These are phyloP conservation scores for Salvator merianae DNA, from an alignment of 2,113 vertebrate species.

Conservation along the genomic window DNA sequence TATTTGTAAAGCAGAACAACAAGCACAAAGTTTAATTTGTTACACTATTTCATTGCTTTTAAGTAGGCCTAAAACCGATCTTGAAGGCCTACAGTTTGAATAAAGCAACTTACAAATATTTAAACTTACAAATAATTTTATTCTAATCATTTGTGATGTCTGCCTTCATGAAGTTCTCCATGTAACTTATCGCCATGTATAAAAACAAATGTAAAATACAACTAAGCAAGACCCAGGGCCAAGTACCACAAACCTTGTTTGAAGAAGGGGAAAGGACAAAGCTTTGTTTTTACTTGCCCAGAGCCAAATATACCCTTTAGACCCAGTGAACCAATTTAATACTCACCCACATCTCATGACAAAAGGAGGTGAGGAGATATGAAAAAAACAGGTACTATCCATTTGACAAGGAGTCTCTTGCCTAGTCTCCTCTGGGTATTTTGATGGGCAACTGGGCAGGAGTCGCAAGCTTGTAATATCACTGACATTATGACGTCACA, in stretches of 20 bases:
- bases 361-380: not conserved
- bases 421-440: not conserved
- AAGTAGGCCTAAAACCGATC: not conserved
- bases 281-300: not conserved
- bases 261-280: not conserved
- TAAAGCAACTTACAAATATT: not conserved
- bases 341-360: not conserved
- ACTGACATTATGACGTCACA: slow-evolving; percentile 21
- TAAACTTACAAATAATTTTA: not conserved
- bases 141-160: not conserved
- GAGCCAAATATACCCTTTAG: not conserved
- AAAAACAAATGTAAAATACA: not conserved
- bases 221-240: not conserved
- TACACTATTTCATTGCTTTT: not conserved
- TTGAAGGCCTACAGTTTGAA: not conserved
- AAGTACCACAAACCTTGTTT: not conserved
- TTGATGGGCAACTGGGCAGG: not conserved
- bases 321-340: not conserved
- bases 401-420: not conserved
- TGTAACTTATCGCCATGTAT: not conserved
- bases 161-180: not conserved
- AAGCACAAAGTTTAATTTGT: not conserved
- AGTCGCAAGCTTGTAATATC: not conserved
- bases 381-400: not conserved
- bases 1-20: not conserved